A percentile compares a stretch with the other conserved stretches of the same genome.
These are phyloP conservation scores for Meles meles DNA, from an alignment of 2,113 vertebrate genomes.

Conservation along the genomic window DNA sequence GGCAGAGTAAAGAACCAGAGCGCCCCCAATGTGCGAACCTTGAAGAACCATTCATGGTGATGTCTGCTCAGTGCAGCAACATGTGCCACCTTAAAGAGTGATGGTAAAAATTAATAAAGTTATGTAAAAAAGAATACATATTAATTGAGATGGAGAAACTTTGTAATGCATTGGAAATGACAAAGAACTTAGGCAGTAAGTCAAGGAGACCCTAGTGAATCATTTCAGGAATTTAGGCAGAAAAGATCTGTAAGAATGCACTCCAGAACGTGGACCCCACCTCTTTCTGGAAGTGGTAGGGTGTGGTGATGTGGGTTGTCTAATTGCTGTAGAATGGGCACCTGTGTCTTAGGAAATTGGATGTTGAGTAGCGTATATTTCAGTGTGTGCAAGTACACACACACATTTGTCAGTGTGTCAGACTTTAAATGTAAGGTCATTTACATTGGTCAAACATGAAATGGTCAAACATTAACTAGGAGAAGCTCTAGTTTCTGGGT, in stretches of 20 bases:
- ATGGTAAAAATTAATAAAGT: neutral
- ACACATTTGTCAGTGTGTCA: no score
- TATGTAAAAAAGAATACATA: neutral
- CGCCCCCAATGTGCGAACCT: accelerated
- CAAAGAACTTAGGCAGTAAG: no score
- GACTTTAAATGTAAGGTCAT: neutral
- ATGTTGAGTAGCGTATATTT: neutral
- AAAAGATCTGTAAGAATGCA: neutral
- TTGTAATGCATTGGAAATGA: no score
- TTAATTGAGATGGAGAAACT: neutral
- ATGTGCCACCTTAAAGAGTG: neutral
- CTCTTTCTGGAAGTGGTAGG: neutral
- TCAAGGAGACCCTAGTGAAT: neutral
- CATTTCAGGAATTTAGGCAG: neutral
- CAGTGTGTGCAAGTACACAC: neutral
- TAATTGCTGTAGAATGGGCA: neutral
- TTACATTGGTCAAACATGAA: neutral
- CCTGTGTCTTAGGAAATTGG: neutral
- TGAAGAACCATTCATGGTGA: accelerated
- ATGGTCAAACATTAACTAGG: neutral
- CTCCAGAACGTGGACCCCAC: neutral
- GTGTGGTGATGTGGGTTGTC: no score
- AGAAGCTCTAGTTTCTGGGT: neutral
- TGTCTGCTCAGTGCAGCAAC: neutral
- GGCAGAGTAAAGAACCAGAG: no score